A percentile compares a stretch with the other conserved stretches of the same genome.
Conservation (phyloP, 2,797 vertebrate species). For the Enteromius afrohamiltoni region DNA sequence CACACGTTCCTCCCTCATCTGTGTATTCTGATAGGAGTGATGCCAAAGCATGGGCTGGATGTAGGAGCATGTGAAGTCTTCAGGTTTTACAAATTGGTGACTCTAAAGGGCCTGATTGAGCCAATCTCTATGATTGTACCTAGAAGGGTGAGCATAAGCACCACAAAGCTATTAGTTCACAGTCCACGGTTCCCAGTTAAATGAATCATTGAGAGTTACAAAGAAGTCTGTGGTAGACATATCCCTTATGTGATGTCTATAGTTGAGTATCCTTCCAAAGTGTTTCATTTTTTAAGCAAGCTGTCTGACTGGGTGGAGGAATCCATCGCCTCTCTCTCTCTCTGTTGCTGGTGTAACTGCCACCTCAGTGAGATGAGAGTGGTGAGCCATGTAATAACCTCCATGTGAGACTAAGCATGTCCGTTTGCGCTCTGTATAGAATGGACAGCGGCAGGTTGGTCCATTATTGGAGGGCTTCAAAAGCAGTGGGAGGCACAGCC, state of each 20-base stretch:
- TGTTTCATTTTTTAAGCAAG: background rate
- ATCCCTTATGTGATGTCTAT: slow-evolving; percentile 2
- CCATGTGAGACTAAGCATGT: slow-evolving; percentile 17
- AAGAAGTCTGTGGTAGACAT: background rate
- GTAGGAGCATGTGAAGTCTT: slow-evolving; percentile 93
- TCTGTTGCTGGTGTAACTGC: slow-evolving; percentile 11
- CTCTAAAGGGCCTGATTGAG: slow-evolving; percentile 93
- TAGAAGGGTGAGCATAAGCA: slow-evolving; percentile 85
- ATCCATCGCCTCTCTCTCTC: slow-evolving; percentile 6
- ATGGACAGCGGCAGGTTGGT: slow-evolving; percentile 17
- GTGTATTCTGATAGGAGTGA: slow-evolving; percentile 83
- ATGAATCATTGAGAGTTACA: background rate
- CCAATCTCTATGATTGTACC: slow-evolving; percentile 99
- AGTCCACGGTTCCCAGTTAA: background rate
- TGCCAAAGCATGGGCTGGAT: slow-evolving; percentile 96
- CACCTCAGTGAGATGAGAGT: slow-evolving; percentile 1
- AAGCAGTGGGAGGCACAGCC: slow-evolving; percentile 22
- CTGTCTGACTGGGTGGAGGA: background rate
- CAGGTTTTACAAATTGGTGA: slow-evolving; percentile 97
- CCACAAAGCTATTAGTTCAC: background rate
- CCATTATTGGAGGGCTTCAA: slow-evolving; percentile 14
- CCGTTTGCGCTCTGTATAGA: slow-evolving; percentile 22
- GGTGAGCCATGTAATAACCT: slow-evolving; percentile 19
- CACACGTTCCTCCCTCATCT: background rate
- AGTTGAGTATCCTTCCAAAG: background rate